These are phyloP conservation scores for Asteroscopus sphinx DNA, from an alignment of 2,888 invertebrate genomes.

Conservation along the genomic window DNA sequence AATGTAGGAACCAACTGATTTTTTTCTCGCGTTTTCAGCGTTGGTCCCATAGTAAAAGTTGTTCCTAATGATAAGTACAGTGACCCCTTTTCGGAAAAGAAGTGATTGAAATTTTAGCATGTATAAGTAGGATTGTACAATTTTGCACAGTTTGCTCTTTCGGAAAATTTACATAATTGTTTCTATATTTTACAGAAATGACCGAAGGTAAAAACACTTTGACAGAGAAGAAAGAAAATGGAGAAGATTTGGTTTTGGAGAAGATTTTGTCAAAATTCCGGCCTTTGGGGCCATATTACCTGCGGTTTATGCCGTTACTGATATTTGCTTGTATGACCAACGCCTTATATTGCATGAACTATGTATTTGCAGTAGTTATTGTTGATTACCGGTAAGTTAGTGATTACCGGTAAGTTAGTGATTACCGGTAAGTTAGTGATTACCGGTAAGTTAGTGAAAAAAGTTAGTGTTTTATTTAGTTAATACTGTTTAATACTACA, in stretches of 20 bases:
- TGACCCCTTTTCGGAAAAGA: no score
- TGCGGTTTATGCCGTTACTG: conserved; percentile 53
- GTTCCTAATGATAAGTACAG: no score
- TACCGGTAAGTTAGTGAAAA: conserved; percentile 28
- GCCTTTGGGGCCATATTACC: conserved; percentile 50
- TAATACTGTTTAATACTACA: no score
- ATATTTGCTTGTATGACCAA: conserved; percentile 47
- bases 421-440: conserved; percentile 39
- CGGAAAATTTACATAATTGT: not conserved
- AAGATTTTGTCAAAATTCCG: conserved; percentile 51
- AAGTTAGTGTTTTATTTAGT: no score
- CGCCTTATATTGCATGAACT: conserved; percentile 50
- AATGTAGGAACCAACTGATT: no score
- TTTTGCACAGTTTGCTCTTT: not conserved
- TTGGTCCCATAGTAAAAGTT: no score
- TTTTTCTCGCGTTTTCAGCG: no score
- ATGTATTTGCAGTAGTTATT: conserved; percentile 43
- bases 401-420: conserved; percentile 37
- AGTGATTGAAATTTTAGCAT: no score
- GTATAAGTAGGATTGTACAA: no score
- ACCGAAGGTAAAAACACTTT: conserved; percentile 8
- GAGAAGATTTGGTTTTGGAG: conserved; percentile 40
- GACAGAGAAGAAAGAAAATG: conserved; percentile 62
- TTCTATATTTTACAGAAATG: conserved; percentile 17
- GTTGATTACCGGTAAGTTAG: conserved; percentile 42